Base-by-base conservation (phyloP, 2,888 invertebrate genomes). In the Hypselothyrea guttata region DNA sequence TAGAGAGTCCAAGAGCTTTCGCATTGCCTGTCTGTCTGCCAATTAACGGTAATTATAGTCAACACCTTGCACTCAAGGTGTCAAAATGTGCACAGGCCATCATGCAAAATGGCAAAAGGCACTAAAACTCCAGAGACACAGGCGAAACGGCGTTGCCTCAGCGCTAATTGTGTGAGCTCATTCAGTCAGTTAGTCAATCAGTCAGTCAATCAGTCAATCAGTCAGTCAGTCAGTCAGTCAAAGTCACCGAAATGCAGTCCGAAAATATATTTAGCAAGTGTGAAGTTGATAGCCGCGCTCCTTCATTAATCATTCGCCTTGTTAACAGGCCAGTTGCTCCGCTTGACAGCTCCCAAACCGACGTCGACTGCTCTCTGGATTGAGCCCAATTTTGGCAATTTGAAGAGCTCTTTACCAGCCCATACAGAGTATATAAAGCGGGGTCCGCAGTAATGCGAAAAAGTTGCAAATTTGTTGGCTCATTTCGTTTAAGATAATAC, bases 41-140 rank as follows among this genome's bases (percentile, higher is more conserved):
- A 79, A 82, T 85, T 82, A 79, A 61, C 49, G 64, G 55, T 85
- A 86, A 82, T 82, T 82, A 82, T 82, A 79, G 86, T 82, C 81
- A 85, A 85, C 81, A 82, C 81, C 86, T 82, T 82, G 84, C 81
- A 73, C 54, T 71, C 69, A 63, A 60, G 74, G 71, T 74, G 86
- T 84, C 81, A 82, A 82, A 83, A 79, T 83, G 81, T 79, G 60
- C 69, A 58, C 75, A 69, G 75, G 76, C 57, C 79, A 71, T 85
- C 84, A 85, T 82, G 86, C 81, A 84, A 82, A 81, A 73, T 79
- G 86, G 79, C 83, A 78, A 78, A 49, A 66, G 72, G 71, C 76
- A 79, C 70, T 67, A 73, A 75, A 60, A 47, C 54, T 42, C 35
- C 46, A 65, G 45, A 41, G 27, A 16, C 34, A 35, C n/a, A 38